Conservation (phyloP, 2,888 invertebrate genomes). For the Boloria euphrosyne region DNA sequence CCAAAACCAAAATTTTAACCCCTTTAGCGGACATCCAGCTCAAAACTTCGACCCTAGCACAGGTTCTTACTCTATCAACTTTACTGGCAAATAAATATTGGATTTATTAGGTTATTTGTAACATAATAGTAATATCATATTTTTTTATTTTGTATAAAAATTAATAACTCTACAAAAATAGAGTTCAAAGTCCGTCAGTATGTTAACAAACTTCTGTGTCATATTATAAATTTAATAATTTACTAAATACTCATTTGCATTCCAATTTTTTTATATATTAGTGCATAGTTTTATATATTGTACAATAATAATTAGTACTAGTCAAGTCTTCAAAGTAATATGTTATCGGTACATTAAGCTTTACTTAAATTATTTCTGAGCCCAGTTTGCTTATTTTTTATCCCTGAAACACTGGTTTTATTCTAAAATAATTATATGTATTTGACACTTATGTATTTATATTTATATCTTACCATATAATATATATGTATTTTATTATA, state of each 20-base stretch:
- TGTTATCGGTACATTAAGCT: constrained; percentile 41
- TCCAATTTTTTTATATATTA: neutral
- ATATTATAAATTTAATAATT: constrained; percentile 6
- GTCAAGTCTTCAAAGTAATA: constrained; percentile 37
- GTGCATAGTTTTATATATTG: constrained; percentile 20
- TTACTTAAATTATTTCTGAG: constrained; percentile 44
- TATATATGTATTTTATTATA: constrained; percentile 14
- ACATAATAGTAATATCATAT: constrained; percentile 17
- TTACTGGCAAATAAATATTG: constrained; percentile 78
- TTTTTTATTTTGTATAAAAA: neutral
- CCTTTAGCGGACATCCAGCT: constrained; percentile 86
- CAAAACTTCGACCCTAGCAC: constrained; percentile 87
- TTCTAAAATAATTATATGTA: neutral
- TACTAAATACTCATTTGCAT: neutral
- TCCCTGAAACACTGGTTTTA: neutral
- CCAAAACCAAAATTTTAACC: constrained; percentile 68
- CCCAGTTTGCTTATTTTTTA: constrained; percentile 2
- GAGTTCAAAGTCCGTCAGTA: neutral
- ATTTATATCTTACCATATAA: too few relatives aligned
- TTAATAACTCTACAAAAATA: neutral
- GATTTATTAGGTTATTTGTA: constrained; percentile 18
- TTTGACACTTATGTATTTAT: neutral
- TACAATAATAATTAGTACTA: constrained; percentile 35
- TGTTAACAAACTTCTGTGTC: constrained; percentile 1
- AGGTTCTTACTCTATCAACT: constrained; percentile 90